phyloP scores from a whole-genome alignment of 92 coral and sea anemone species.

The Palythoa grandis region DNA sequence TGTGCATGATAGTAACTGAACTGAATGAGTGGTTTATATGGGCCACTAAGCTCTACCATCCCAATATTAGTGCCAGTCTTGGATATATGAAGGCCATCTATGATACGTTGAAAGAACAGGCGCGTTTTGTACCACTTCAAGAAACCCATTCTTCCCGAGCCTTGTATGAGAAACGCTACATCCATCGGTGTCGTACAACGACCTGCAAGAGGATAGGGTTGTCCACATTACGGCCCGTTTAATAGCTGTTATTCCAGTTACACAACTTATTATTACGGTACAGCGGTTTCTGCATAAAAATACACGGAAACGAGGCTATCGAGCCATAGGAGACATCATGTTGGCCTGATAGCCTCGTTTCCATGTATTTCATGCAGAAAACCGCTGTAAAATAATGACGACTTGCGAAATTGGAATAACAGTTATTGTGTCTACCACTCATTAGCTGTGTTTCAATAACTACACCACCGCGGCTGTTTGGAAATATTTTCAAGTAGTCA shows the following conservation, averaged over 20 bases:
- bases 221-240: conserved; percentile 38
- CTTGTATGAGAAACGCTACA: conserved; percentile 46
- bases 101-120: conserved; percentile 46
- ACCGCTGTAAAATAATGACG: too few relatives aligned
- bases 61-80: conserved; percentile 31
- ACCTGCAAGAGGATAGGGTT: conserved; percentile 50
- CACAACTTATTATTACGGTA: too few relatives aligned
- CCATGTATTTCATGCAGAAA: too few relatives aligned
- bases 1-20: conserved; percentile 7
- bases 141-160: conserved; percentile 46
- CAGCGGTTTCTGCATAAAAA: too few relatives aligned
- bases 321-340: too few relatives aligned
- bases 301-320: too few relatives aligned
- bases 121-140: conserved; percentile 44
- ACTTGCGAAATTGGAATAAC: too few relatives aligned
- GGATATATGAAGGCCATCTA: conserved; percentile 37
- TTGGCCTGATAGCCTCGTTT: too few relatives aligned
- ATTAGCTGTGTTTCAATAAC: too few relatives aligned
- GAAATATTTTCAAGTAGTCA: too few relatives aligned
- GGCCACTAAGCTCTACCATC: conserved; percentile 22
- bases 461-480: too few relatives aligned
- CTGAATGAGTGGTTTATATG: conserved; percentile 23
- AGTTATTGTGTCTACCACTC: too few relatives aligned
- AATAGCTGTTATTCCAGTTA: neutral
- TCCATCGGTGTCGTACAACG: conserved; percentile 42